These are phyloP conservation scores for Machimus atricapillus DNA, from an alignment of 2,888 invertebrate genomes.

Conservation along the genomic window DNA sequence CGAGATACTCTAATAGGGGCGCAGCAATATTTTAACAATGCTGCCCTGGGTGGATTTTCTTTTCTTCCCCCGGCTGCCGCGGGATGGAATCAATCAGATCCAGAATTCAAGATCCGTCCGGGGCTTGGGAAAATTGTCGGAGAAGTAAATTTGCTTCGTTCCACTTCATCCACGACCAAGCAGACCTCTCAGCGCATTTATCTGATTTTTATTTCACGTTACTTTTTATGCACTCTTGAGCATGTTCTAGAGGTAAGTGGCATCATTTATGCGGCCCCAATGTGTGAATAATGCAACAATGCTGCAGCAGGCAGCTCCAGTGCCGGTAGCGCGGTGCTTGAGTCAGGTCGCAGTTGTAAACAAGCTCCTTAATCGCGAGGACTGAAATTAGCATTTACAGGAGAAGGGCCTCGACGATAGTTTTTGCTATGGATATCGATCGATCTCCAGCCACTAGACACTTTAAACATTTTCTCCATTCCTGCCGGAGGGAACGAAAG, in stretches of 20 bases:
- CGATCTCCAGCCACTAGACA: not conserved
- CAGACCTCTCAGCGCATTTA: slow-evolving; percentile 14
- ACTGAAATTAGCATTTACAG: slow-evolving; percentile 39
- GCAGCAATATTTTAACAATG: not conserved
- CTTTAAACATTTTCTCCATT: not conserved
- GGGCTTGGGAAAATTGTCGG: not conserved
- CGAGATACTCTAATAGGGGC: not conserved
- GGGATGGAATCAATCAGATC: not conserved
- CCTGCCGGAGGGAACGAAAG: not conserved
- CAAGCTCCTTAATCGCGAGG: slow-evolving; percentile 34
- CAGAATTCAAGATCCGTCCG: not conserved
- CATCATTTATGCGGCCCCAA: slow-evolving; percentile 30
- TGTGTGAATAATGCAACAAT: slow-evolving; percentile 40
- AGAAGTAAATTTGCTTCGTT: not conserved
- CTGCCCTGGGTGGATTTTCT: not conserved
- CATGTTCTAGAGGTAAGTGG: slow-evolving; percentile 41
- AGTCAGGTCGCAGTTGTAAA: slow-evolving; percentile 35
- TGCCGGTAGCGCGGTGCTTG: not conserved
- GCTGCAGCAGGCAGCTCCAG: not conserved
- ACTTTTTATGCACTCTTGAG: slow-evolving; percentile 32
- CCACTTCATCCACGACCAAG: not conserved
- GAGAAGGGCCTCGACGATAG: not conserved
- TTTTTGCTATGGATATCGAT: slow-evolving; percentile 6
- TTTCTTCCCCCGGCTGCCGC: not conserved
- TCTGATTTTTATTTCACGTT: slow-evolving; percentile 30